Evolutionary conservation across 1,140 invertebrate genomes (phyloP).

Genomic region (Papilio aristodemus): DNA sequence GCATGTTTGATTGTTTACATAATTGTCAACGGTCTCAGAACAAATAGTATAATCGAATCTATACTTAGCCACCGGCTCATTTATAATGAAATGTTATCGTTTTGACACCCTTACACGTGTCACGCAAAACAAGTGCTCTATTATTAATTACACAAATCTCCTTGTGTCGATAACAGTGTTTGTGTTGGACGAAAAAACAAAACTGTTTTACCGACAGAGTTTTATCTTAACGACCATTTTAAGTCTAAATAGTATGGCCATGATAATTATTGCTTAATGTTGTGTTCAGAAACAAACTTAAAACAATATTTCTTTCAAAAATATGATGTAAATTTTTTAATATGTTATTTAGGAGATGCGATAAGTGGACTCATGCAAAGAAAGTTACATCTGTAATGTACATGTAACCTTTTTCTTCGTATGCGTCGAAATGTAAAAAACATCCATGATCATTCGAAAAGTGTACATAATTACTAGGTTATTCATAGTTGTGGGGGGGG

Average conservation of each 20-base stretch:
- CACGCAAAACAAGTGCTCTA: conserved; percentile 38
- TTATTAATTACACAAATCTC: conserved; percentile 46
- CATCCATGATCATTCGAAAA: too few species aligned
- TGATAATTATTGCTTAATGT: too few species aligned
- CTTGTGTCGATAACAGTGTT: conserved; percentile 51
- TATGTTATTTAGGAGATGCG: too few species aligned
- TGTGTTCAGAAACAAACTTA: too few species aligned
- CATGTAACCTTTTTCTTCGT: too few species aligned
- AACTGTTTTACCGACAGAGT: conserved; percentile 20
- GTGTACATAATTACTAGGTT: too few species aligned
- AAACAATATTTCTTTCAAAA: too few species aligned
- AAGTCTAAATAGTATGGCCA: not conserved
- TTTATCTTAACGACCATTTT: conserved; percentile 2
- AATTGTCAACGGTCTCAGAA: conserved; percentile 21
- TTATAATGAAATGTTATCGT: conserved; percentile 31
- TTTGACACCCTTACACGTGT: conserved; percentile 40
- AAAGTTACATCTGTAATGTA: too few species aligned
- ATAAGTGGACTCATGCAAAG: too few species aligned
- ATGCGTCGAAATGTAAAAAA: too few species aligned
- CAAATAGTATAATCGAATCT: conserved; percentile 30
- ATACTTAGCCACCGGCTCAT: conserved; percentile 26
- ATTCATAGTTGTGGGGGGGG: too few species aligned
- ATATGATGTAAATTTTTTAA: too few species aligned
- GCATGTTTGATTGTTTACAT: conserved; percentile 26
- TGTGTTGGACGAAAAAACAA: conserved; percentile 43